Evolutionary conservation across 2,113 vertebrate genomes (phyloP), one percentile per base, ranked within the genome.

Genomic region (Zosterops japonicus): DNA sequence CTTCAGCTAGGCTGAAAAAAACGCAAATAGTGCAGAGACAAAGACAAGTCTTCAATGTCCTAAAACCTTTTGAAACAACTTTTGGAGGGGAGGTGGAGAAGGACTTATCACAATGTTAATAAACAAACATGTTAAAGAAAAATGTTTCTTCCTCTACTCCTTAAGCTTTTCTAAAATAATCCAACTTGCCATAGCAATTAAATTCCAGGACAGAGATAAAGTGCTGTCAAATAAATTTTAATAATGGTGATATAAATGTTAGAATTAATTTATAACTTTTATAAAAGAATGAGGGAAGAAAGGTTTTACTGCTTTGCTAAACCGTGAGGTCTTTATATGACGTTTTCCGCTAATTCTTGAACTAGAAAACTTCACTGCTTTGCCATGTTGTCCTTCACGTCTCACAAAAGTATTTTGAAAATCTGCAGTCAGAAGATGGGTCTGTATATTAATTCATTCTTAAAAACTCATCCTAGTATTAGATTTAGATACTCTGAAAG

Each of bases 301-400:
- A 29, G 11, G 6, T 20, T 63, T 41, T 61, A 77, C 8, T 57
- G 35, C 24, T 72, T 72, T 49, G 35, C 28, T 80, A 57, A 72
- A 59, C 16, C 17, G 14, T 1, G 20, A 28, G 23, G 8, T 70
- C 79, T 55, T 76, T n/a, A 33, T 11, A 67, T 8, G 2, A 59
- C 72, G 64, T 61, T 83, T 39, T 83, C 53, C 28, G 60, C 21
- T 55, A 71, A 42, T 27, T 86, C 39, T 49, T 72, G 23, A 72
- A 72, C 27, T 11, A 52, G 35, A 90, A 90, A 68, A 75, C 35
- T 67, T 83, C 12, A 56, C 31, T 13, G 28, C 15, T 87, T 82
- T 88, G 42, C 25, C 1, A 3, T 18, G 18, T 18, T 0, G 0
- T 36, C 33, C 20, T 25, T 63, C 79, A 71, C 9, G 55, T 27